Evolutionary conservation across 2,888 invertebrate genomes (phyloP), one percentile per base, ranked within the genome.

Genomic region (Drosophila sordidapex): DNA sequence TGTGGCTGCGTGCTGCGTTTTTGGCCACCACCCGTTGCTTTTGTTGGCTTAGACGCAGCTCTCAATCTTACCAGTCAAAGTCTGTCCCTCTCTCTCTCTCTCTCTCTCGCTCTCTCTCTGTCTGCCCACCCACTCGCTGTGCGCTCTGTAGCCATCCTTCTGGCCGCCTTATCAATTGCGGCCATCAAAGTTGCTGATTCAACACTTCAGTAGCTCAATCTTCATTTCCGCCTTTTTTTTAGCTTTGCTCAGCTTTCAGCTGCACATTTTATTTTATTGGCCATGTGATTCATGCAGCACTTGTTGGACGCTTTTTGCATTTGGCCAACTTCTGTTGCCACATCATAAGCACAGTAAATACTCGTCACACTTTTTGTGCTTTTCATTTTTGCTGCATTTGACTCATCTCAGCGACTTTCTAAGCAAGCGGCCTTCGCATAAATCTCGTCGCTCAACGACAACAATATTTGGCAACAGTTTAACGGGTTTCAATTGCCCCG

Each of bases 391-490:
- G 21, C 15, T 13, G 5, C 54, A 35, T 36, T 84, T 89, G 89
- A 83, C 60, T 89, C 87, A 84, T 79, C 76, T 13, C 21, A 27
- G 62, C 51, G 58, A 54, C 87, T 87, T 79, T 87, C 87, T 74
- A 79, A 79, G 76, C 78, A 49, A 49, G 60, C 59, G 65, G 69
- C 68, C 79, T 78, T 73, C 65, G 40, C 29, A 56, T 71, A 53
- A 70, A 70, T 80, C 74, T 62, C 70, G 52, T 21, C 74, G 57
- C 27, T 36, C 38, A 38, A 38, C 70, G 58, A 21, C 71, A 60
- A 68, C 70, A 57, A 66, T 62, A 87, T 89, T 89, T 87, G 89
- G 89, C 83, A 85, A 82, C 88, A 84, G 84, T 76, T 87, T 86
- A 87, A 89, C 84, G 76, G 89, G 81, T 84, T 88, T 74, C 81